Evolutionary conservation across 1,140 invertebrate species (phyloP).

Genomic region (Euschistus heros): DNA sequence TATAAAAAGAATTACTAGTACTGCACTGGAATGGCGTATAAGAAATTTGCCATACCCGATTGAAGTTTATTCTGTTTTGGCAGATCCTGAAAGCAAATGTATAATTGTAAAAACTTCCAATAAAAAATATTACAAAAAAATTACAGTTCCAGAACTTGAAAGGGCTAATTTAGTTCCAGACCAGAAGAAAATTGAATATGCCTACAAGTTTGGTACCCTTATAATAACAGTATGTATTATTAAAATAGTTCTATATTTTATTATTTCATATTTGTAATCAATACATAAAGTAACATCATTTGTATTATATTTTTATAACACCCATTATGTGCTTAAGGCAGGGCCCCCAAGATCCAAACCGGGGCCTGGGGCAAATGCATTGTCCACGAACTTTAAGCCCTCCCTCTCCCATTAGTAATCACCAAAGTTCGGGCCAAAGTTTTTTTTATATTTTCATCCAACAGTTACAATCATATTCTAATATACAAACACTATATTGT

Average conservation of each 20-base stretch:
- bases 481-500: no score
- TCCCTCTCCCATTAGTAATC: no score
- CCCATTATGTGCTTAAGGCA: no score
- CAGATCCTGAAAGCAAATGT: conserved; percentile 46
- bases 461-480: no score
- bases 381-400: no score
- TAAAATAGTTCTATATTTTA: background rate
- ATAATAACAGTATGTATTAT: conserved; percentile 54
- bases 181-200: conserved; percentile 50
- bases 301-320: no score
- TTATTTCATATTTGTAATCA: background rate
- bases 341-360: no score
- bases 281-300: background rate
- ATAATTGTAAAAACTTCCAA: conserved; percentile 60
- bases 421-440: no score
- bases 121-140: conserved; percentile 70
- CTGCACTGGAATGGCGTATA: conserved; percentile 67
- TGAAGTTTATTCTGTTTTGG: conserved; percentile 54
- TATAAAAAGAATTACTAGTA: conserved; percentile 56
- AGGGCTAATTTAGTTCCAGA: conserved; percentile 48
- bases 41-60: conserved; percentile 62
- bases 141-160: conserved; percentile 57
- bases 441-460: no score
- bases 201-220: conserved; percentile 63
- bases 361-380: no score